Conservation (phyloP, 2,888 invertebrate species). For the Erebia palarica region DNA sequence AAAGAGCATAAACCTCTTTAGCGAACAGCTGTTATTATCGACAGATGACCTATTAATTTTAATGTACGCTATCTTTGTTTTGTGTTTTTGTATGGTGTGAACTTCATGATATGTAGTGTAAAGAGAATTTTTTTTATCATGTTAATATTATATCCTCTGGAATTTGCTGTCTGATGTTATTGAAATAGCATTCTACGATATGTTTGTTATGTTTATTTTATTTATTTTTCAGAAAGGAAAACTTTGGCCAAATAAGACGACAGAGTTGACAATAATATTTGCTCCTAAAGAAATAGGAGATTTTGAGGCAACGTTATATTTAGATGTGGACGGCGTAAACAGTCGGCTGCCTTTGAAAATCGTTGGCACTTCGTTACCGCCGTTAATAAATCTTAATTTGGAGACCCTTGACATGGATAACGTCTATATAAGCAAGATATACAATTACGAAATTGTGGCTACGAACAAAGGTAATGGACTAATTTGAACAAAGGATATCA, state of each 20-base stretch:
- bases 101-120: too few species aligned
- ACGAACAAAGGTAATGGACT: slow-evolving; percentile 74
- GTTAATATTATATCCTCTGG: too few species aligned
- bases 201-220: neutral
- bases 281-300: slow-evolving; percentile 77
- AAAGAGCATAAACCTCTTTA: too few species aligned
- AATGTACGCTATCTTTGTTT: too few species aligned
- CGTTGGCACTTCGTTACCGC: slow-evolving; percentile 82
- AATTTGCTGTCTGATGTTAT: too few species aligned
- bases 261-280: slow-evolving; percentile 81
- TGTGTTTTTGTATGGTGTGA: too few species aligned
- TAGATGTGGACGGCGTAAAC: slow-evolving; percentile 82
- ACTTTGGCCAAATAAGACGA: slow-evolving; percentile 81
- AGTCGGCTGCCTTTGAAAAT: slow-evolving; percentile 78
- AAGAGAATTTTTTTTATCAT: too few species aligned
- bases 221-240: slow-evolving; percentile 76
- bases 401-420: slow-evolving; percentile 81
- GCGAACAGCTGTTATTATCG: too few species aligned
- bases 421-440: slow-evolving; percentile 81
- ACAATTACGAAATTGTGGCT: slow-evolving; percentile 83
- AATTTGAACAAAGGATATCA: neutral
- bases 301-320: slow-evolving; percentile 75
- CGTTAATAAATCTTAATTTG: slow-evolving; percentile 79
- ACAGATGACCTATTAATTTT: too few species aligned
- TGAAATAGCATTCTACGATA: too few species aligned